Base-by-base conservation (phyloP, 2,888 invertebrate genomes). In the Tenthredo notha region DNA sequence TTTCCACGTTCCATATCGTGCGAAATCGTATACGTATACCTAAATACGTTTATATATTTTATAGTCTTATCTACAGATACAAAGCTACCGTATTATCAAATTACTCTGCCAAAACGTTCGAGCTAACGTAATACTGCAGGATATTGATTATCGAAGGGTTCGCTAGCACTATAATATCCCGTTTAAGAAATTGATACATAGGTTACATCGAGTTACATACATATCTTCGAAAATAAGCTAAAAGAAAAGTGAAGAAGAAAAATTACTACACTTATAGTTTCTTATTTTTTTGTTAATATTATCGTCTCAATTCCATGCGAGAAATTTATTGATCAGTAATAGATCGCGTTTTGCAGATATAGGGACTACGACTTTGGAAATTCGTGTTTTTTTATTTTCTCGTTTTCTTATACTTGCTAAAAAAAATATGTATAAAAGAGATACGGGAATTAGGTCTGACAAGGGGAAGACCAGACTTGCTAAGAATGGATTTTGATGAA, bases 141-240 rank as follows among this genome's bases (percentile, higher is more conserved):
- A 29, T 61, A 61, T 61, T 29, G 61, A 61, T 70, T 70, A 33
- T 37, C 70, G 15, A 70, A 37, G 29, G 70, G 70, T 37, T 37
- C 33, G 37, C 37, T 70, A 9, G n/a, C 54, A 37, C 70, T 70
- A 70, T 70, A 40, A 18, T n/a, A 33, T 29, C 15, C 70, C 37
- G 37, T 37, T 33, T 37, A 70, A 70, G 70, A 70, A 70, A 37
- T 70, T 70, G 33, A 70, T 70, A 37, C 70, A 70, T 70, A n/a
- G 10, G 54, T 5, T n/a, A 54, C n/a, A n/a, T 7, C 37, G 37
- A 37, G 37, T 37, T 37, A 54, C 6, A 54, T 47, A 47, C 47
- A 47, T 47, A 47, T 47, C n/a, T n/a, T n/a, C 7, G 7, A n/a
- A 54, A 54, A 54, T n/a, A 50, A n/a, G 5, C 47, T 15, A 37